Base-by-base conservation (phyloP, 2,113 vertebrate species). In the Centropristis striata region DNA sequence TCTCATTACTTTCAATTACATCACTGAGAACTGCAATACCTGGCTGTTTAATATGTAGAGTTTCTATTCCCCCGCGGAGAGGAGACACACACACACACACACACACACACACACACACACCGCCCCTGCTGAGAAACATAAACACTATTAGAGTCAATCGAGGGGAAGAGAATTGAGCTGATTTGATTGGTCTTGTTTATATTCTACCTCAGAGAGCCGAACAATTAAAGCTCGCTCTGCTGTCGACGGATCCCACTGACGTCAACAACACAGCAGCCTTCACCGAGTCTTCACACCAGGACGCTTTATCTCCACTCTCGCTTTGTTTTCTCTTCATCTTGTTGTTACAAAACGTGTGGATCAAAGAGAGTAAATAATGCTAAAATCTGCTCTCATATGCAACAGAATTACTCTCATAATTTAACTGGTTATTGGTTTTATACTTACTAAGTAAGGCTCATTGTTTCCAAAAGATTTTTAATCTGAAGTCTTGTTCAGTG, bases 1-100 rank as follows among this genome's bases (percentile, higher is more conserved):
- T 92, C 87, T 92, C 91, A 94, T 93, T 92, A 91, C 81, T 81
- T 91, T 87, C 89, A 93, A 92, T 93, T 91, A 93, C 87, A 89
- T 89, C 90, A 84, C 68, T 42, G 87, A 88, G 90, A 70, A 47
- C 39, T 36, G 77, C 86, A 85, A 77, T 75, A 71, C 76, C 55
- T 78, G 80, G 46, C 76, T 87, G 85, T 83, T 85, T 83, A 91
- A 92, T 90, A 90, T 86, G 86, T 73, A 75, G 83, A 68, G 73
- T 71, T 66, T 80, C 61, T 80, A 14, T 49, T 75, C 73, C 73
- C 75, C 80, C 79, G 68, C 55, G 77, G 81, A 80, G 78, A 65
- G 39, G 37, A 67, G 66, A 69, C 70, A 57, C 32, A 27, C 55
- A 74, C 53, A 44, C 54, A 81, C 53, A 57, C 46, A 63, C 15